These are phyloP conservation scores for Apamea anceps DNA, from an alignment of 2,888 invertebrate genomes.

Conservation along the genomic window DNA sequence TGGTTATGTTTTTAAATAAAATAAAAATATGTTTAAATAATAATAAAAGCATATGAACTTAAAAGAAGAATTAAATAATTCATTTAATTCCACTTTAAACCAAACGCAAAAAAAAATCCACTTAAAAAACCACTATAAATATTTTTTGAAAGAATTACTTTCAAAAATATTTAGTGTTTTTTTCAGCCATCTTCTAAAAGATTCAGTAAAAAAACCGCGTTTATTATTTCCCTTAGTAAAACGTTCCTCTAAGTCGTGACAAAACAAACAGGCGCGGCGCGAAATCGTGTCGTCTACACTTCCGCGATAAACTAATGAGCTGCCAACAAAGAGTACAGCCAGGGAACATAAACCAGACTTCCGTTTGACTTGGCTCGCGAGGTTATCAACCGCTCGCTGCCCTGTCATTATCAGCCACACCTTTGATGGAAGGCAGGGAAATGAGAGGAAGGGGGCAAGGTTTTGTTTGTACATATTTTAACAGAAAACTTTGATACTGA, in stretches of 20 bases:
- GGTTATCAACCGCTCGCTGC: slow-evolving; percentile 30
- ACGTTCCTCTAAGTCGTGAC: slow-evolving; percentile 48
- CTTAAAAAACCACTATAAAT: no score
- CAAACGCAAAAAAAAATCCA: no score
- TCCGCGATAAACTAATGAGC: slow-evolving; percentile 63
- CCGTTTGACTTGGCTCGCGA: slow-evolving; percentile 16
- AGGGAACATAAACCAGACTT: slow-evolving; percentile 13
- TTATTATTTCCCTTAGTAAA: slow-evolving; percentile 27
- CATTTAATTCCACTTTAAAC: no score
- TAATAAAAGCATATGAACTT: neutral
- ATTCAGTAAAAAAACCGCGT: neutral
- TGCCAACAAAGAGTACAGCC: slow-evolving; percentile 53
- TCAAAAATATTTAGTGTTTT: no score
- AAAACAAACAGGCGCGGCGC: slow-evolving; percentile 50
- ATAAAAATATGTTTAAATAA: neutral
- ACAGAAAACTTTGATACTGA: neutral
- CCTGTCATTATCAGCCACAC: slow-evolving; percentile 21
- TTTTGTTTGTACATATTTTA: neutral
- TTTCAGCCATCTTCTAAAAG: neutral
- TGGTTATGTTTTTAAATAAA: neutral
- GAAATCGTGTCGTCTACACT: slow-evolving; percentile 55
- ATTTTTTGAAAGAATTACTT: no score
- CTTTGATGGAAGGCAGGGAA: neutral
- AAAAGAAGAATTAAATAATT: neutral
- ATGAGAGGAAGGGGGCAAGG: rapidly evolving